Conservation (phyloP, 2,113 vertebrate species). For the Paraplagusia blochii region DNA sequence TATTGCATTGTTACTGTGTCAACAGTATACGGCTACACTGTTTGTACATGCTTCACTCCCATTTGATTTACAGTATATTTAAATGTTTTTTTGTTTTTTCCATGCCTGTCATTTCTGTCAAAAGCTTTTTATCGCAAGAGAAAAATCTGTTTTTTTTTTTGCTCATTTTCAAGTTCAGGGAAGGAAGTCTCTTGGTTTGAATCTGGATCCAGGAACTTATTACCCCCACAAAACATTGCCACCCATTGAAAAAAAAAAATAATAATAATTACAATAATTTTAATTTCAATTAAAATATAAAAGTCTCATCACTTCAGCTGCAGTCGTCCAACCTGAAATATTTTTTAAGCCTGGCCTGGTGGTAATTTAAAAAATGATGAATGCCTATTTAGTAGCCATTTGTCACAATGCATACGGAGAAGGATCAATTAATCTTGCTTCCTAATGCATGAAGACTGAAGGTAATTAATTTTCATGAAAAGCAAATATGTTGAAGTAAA, state of each 20-base stretch:
- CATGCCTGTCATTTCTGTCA: conserved; percentile 16
- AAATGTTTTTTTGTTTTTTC: conserved; percentile 28
- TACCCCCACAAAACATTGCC: too few species aligned
- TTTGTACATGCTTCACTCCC: conserved; percentile 9
- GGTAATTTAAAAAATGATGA: conserved; percentile 44
- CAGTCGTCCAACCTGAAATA: conserved; percentile 5
- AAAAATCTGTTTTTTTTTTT: conserved; percentile 2
- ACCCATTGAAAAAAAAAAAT: too few species aligned
- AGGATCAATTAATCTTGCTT: conserved; percentile 49
- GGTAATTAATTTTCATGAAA: conserved; percentile 54
- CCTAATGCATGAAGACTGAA: conserved; percentile 46
- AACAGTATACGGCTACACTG: conserved; percentile 1
- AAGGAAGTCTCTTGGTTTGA: conserved; percentile 30
- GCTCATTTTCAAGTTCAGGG: conserved; percentile 20
- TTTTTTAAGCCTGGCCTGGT: conserved; percentile 18
- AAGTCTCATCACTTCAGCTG: conserved; percentile 1
- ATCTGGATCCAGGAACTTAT: conserved; percentile 13
- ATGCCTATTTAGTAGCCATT: conserved; percentile 36
- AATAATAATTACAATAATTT: too few species aligned
- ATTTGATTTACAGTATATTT: conserved; percentile 11
- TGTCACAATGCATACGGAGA: conserved; percentile 26
- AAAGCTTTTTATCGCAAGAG: neutral
- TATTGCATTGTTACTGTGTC: conserved; percentile 22
- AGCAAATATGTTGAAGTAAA: conserved; percentile 41
- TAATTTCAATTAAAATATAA: neutral